Conservation (phyloP, 1,140 invertebrate genomes). For the Bombus difficillimus region DNA sequence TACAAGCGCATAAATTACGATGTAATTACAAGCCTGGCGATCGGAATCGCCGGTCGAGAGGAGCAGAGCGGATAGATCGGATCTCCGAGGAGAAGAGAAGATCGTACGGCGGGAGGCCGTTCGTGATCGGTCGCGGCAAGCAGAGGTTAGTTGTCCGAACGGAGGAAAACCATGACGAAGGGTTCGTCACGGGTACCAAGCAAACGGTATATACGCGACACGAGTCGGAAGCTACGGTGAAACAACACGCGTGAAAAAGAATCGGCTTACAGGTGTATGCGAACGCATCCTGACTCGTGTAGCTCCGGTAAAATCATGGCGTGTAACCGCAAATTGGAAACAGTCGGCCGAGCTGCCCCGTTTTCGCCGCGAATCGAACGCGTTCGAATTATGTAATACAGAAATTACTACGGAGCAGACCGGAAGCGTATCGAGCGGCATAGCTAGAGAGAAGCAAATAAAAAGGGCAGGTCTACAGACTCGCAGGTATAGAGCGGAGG, state of each 20-base stretch:
- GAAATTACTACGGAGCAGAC: neutral
- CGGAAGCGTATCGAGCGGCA: neutral
- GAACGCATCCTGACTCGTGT: too few species aligned
- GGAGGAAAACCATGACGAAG: neutral
- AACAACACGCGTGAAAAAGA: constrained; percentile 18
- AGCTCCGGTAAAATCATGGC: too few species aligned
- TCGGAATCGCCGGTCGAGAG: constrained; percentile 74
- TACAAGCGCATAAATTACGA: constrained; percentile 81
- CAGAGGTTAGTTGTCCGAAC: neutral
- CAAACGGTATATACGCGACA: neutral
- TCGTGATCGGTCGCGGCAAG: neutral
- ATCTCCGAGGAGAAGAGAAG: constrained; percentile 61
- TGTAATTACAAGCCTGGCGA: constrained; percentile 80
- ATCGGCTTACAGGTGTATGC: too few species aligned
- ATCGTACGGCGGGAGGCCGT: neutral
- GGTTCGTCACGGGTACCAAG: neutral
- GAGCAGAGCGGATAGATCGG: constrained; percentile 70
- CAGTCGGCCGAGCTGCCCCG: too few species aligned
- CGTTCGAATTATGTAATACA: constrained; percentile 21
- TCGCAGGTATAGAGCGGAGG: neutral
- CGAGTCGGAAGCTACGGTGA: constrained; percentile 64
- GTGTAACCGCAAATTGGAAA: too few species aligned
- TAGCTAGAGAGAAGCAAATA: too few species aligned
- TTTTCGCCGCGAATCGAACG: constrained; percentile 57
- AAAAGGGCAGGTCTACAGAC: too few species aligned